Percentiles rank a stretch among this genome's conserved stretches.
These are phyloP conservation scores for Calliopsis andreniformis DNA, from an alignment of 1,140 invertebrate genomes.

Conservation along the genomic window DNA sequence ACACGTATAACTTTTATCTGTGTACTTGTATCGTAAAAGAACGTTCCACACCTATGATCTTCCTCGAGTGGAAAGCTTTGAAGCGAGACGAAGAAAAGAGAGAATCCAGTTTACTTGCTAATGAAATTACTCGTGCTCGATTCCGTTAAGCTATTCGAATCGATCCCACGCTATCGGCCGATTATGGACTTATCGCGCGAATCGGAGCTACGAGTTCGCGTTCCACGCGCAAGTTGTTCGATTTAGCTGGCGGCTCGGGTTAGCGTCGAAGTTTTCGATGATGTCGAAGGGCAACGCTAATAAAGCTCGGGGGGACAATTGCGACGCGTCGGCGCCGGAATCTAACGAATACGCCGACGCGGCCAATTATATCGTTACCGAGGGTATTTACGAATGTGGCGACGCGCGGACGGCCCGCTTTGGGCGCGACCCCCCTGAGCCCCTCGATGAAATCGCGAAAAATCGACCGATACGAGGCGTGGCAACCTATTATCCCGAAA, in stretches of 20 bases:
- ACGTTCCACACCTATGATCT: not conserved
- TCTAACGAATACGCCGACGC: constrained; percentile 23
- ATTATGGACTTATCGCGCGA: constrained; percentile 1
- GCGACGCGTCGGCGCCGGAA: not conserved
- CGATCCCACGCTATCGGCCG: not conserved
- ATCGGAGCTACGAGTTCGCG: not conserved
- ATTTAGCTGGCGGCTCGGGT: not conserved
- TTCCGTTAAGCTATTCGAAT: not conserved
- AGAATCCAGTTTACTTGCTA: constrained; percentile 1
- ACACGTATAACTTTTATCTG: too few relatives aligned
- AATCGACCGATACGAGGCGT: constrained; percentile 11
- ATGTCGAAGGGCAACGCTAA: constrained; percentile 28
- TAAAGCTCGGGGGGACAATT: constrained; percentile 17
- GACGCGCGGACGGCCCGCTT: constrained; percentile 11
- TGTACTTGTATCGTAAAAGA: too few relatives aligned
- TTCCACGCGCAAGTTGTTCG: not conserved
- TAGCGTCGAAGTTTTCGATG: not conserved
- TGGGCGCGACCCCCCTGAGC: not conserved
- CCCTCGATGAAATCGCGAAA: constrained; percentile 36
- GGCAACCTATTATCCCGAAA: not conserved
- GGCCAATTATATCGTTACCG: constrained; percentile 38
- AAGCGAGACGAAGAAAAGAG: not conserved
- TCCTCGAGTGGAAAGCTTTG: not conserved
- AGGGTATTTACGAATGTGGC: constrained; percentile 45
- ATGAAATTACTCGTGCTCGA: constrained; percentile 29